Conservation (phyloP, 2,888 invertebrate species). For the Drosophila anomalata region DNA sequence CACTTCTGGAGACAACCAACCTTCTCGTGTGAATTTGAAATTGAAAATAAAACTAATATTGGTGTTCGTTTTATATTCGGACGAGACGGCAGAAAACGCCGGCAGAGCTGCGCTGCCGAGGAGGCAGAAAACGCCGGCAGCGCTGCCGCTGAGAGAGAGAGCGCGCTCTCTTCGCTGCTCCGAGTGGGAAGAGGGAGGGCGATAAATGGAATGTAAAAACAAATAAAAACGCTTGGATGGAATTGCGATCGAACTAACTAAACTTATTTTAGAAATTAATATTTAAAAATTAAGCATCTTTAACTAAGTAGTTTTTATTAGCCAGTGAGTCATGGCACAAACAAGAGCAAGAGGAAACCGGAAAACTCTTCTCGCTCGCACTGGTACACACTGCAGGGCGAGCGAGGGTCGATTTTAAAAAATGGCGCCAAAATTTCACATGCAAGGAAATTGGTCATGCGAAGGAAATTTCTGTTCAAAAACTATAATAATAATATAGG, state of each 20-base stretch:
- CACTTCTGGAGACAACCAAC: constrained; percentile 61
- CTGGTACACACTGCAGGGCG: constrained; percentile 42
- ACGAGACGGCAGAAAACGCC: constrained; percentile 30
- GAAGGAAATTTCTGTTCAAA: too few species aligned
- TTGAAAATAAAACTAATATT: not conserved
- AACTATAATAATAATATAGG: too few species aligned
- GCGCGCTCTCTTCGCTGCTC: constrained; percentile 14
- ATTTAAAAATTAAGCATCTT: not conserved
- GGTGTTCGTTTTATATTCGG: not conserved
- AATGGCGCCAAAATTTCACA: constrained; percentile 65
- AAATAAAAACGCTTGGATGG: constrained; percentile 62
- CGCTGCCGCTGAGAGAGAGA: constrained; percentile 19
- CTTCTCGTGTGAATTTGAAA: constrained; percentile 56
- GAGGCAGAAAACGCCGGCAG: constrained; percentile 18
- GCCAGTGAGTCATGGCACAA: not conserved
- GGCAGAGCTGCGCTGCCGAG: constrained; percentile 17
- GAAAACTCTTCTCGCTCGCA: constrained; percentile 43
- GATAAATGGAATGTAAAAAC: constrained; percentile 73
- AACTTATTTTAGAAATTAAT: not conserved
- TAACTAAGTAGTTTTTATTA: not conserved
- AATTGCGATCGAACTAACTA: constrained; percentile 25
- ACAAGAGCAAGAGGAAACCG: not conserved
- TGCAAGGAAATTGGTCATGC: too few species aligned
- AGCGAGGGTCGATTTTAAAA: constrained; percentile 53
- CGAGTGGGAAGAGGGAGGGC: constrained; percentile 52